phyloP scores from a whole-genome alignment of 2,797 vertebrate species.

The Antrozous pallidus region DNA sequence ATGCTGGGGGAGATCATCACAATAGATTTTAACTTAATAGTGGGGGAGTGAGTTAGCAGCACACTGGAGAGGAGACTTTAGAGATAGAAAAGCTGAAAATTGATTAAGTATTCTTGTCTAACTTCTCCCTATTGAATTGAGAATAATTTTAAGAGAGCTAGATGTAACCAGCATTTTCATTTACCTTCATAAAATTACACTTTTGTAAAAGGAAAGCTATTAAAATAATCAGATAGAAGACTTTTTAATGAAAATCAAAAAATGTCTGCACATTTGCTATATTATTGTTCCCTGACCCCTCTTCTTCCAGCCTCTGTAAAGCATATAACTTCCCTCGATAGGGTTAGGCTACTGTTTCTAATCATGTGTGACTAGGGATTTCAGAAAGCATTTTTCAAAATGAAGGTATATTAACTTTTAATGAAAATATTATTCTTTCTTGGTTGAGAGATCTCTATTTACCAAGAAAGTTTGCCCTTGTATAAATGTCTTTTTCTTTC shows the following conservation, averaged over 20 bases:
- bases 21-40: not conserved
- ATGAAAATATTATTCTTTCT: constrained; percentile 46
- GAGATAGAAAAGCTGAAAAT: not conserved
- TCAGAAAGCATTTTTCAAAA: constrained; percentile 46
- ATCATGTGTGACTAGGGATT: not conserved
- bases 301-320: not conserved
- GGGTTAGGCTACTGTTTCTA: not conserved
- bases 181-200: constrained; percentile 32
- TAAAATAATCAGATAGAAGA: not conserved
- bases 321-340: not conserved
- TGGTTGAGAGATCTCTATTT: constrained; percentile 16
- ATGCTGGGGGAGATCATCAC: too few relatives aligned
- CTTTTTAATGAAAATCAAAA: not conserved
- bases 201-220: not conserved
- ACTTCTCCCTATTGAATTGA: not conserved
- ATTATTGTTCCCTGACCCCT: not conserved
- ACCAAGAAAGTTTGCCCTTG: not conserved
- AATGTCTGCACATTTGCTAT: not conserved
- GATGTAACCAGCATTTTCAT: not conserved
- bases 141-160: not conserved
- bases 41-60: not conserved
- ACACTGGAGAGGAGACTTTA: not conserved
- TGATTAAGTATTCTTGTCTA: not conserved
- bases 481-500: constrained; percentile 15
- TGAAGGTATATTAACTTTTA: constrained; percentile 25